phyloP scores from a whole-genome alignment of 30 jellyfish, hydroid and myxozoan genomes.

The Catostylus mosaicus region DNA sequence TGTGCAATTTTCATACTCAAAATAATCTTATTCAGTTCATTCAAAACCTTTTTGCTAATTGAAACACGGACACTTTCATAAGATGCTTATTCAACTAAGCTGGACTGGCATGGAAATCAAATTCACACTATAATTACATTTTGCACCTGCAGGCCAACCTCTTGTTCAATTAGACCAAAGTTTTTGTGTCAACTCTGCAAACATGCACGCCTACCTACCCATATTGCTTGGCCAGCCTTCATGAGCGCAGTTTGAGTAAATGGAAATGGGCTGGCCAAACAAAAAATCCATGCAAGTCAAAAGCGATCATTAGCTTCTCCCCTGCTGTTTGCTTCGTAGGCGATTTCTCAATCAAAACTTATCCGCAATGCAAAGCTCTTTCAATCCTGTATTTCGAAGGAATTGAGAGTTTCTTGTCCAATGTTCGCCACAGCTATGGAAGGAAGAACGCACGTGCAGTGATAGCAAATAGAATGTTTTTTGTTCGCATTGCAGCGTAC shows the following conservation, averaged over 20 bases:
- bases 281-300: constrained; percentile 1
- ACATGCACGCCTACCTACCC: constrained; percentile 41
- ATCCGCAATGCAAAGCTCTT: neutral
- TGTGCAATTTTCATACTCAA: neutral
- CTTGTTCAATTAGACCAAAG: neutral
- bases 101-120: neutral
- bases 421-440: neutral
- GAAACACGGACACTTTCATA: neutral
- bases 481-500: neutral
- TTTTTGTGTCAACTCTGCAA: neutral
- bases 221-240: constrained; percentile 4
- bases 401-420: neutral
- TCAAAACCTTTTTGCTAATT: neutral
- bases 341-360: constrained; percentile 3
- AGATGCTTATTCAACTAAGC: neutral
- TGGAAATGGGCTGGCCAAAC: constrained; percentile 21
- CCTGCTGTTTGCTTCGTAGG: constrained; percentile 19
- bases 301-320: neutral
- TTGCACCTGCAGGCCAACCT: constrained; percentile 40
- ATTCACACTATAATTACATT: constrained; percentile 9
- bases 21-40: neutral
- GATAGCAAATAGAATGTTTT: neutral
- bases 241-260: neutral
- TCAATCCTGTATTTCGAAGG: neutral
- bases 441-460: constrained; percentile 3